Percentiles rank a stretch among this genome's conserved stretches.
Conservation (phyloP, 2,113 vertebrate species). For the Colaptes auratus region DNA sequence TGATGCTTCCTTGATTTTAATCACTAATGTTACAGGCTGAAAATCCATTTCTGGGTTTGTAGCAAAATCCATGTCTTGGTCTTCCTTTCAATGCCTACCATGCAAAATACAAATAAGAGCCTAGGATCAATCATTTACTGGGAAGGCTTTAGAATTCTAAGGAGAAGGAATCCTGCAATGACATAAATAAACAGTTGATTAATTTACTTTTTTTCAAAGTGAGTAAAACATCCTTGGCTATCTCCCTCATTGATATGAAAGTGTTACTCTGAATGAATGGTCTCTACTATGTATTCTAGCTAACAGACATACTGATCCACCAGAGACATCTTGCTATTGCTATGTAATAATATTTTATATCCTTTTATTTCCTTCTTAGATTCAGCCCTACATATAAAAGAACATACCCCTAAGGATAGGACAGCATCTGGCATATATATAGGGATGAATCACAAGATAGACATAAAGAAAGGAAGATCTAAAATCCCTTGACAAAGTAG, state of each 20-base stretch:
- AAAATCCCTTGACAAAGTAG: slow-evolving; percentile 50
- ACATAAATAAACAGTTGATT: neutral
- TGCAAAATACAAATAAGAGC: neutral
- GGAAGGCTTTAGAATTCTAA: neutral
- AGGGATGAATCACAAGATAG: slow-evolving; percentile 20
- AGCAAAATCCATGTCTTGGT: neutral
- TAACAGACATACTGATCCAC: slow-evolving; percentile 16
- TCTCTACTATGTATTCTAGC: neutral
- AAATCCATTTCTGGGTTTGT: neutral
- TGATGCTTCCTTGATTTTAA: neutral
- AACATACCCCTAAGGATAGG: slow-evolving; percentile 34
- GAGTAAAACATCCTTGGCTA: neutral
- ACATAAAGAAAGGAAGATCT: slow-evolving; percentile 52
- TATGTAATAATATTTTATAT: slow-evolving; percentile 34
- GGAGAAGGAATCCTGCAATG: neutral
- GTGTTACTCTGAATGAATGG: neutral
- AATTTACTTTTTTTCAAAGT: neutral
- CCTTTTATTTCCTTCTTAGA: slow-evolving; percentile 57
- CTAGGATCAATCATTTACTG: neutral
- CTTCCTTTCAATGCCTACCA: neutral
- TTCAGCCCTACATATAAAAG: slow-evolving; percentile 22
- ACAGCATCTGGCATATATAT: slow-evolving; percentile 27
- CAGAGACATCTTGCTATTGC: neutral
- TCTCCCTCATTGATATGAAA: neutral
- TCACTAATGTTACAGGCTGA: neutral